A percentile compares a stretch with the other conserved stretches of the same genome.
Evolutionary conservation across 2,797 vertebrate genomes (phyloP).

Genomic region (Microcaecilia unicolor): DNA sequence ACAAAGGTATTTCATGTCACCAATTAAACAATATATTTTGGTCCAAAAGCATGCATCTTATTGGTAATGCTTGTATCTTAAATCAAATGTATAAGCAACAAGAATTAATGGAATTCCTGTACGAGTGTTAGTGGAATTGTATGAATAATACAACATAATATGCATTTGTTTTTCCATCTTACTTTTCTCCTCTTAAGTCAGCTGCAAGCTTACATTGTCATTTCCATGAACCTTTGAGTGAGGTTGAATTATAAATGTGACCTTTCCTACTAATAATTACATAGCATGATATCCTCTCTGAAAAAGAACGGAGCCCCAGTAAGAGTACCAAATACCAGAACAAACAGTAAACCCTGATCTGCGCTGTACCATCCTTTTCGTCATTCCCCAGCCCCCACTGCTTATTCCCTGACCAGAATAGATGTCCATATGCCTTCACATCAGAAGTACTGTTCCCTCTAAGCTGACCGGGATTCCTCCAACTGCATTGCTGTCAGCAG

Average conservation of each 20-base stretch:
- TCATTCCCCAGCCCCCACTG: too few species aligned
- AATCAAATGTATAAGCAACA: slow-evolving; percentile 4
- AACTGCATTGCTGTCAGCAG: too few species aligned
- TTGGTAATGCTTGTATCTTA: neutral
- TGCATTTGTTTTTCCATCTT: slow-evolving; percentile 10
- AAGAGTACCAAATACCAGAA: too few species aligned
- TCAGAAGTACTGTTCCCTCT: too few species aligned
- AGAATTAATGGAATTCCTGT: slow-evolving; percentile 17
- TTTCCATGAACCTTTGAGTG: slow-evolving; percentile 34
- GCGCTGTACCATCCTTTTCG: too few species aligned
- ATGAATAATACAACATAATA: slow-evolving; percentile 40
- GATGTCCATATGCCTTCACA: too few species aligned
- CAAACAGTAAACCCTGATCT: too few species aligned
- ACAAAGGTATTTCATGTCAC: too few species aligned
- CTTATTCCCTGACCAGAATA: too few species aligned
- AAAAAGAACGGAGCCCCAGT: slow-evolving; percentile 30
- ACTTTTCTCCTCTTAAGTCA: slow-evolving; percentile 18
- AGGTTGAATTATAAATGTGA: slow-evolving; percentile 32
- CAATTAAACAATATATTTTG: too few species aligned
- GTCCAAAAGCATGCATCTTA: too few species aligned
- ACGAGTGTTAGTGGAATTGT: slow-evolving; percentile 15
- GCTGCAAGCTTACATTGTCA: slow-evolving; percentile 36
- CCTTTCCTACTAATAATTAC: slow-evolving; percentile 33
- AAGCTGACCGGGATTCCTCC: too few species aligned
- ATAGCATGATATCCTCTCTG: slow-evolving; percentile 25